A percentile compares a stretch with the other conserved stretches of the same genome.
These are phyloP conservation scores for Vanessa atalanta DNA, from an alignment of 1,140 invertebrate genomes.

Conservation along the genomic window DNA sequence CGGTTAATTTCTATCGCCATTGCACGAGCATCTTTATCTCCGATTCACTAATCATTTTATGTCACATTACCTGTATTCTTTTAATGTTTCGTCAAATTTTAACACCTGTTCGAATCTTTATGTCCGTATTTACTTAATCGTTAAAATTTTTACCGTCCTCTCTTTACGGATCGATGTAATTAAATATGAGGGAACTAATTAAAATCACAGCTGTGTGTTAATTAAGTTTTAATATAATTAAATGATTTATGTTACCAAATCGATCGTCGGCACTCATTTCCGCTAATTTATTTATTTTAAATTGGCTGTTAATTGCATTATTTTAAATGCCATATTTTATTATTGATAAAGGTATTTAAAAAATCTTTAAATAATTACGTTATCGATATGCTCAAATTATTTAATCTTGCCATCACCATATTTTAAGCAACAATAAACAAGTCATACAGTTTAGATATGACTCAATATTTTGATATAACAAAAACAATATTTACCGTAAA, in stretches of 20 bases:
- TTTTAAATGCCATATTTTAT: background rate
- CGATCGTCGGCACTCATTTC: background rate
- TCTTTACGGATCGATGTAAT: slow-evolving; percentile 18
- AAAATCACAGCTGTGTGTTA: slow-evolving; percentile 2
- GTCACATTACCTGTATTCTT: background rate
- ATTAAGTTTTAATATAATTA: background rate
- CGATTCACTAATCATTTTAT: slow-evolving; percentile 14
- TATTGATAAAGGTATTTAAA: background rate
- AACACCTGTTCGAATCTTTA: slow-evolving; percentile 11
- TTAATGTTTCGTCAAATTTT: background rate
- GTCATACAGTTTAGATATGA: no score
- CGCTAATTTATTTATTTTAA: slow-evolving; percentile 3
- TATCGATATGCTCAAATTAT: background rate
- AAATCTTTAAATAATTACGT: background rate
- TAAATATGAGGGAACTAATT: slow-evolving; percentile 5
- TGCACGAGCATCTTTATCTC: slow-evolving; percentile 10
- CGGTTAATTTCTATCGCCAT: slow-evolving; percentile 36
- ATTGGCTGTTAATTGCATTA: slow-evolving; percentile 2
- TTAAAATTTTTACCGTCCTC: slow-evolving; percentile 20
- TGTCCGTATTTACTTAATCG: slow-evolving; percentile 11
- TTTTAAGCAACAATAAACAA: no score
- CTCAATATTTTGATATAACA: no score
- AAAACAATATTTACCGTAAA: no score
- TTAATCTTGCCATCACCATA: no score
- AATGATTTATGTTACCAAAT: background rate